Evolutionary conservation across 2,888 invertebrate genomes (phyloP).

Genomic region (Agelastica alni): DNA sequence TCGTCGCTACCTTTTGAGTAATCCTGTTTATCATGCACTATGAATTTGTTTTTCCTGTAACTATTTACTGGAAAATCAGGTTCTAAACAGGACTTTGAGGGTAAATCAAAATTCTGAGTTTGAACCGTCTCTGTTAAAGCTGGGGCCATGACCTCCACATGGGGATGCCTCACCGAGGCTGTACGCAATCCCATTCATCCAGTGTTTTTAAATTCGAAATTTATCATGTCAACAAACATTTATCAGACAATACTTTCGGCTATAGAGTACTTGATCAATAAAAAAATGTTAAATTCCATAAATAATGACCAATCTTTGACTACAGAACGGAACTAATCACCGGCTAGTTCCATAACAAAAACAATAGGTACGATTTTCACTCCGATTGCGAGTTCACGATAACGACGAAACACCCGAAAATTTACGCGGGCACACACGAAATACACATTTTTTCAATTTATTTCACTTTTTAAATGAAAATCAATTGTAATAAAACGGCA

Average conservation of each 20-base stretch:
- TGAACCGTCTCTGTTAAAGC: constrained; percentile 80
- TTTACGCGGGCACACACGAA: constrained; percentile 16
- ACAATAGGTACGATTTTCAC: constrained; percentile 24
- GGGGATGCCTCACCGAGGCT: constrained; percentile 62
- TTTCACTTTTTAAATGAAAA: constrained; percentile 28
- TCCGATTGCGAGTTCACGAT: constrained; percentile 11
- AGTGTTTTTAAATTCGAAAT: constrained; percentile 49
- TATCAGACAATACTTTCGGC: constrained; percentile 33
- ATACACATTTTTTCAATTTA: constrained; percentile 18
- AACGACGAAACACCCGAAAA: constrained; percentile 18
- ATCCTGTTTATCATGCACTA: constrained; percentile 33
- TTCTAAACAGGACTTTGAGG: constrained; percentile 47
- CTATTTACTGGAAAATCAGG: constrained; percentile 47
- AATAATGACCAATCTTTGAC: constrained; percentile 26
- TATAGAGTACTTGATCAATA: constrained; percentile 40
- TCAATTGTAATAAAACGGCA: constrained; percentile 37
- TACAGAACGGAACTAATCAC: constrained; percentile 41
- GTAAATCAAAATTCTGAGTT: constrained; percentile 58
- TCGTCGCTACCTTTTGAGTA: constrained; percentile 34
- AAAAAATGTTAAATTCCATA: constrained; percentile 34
- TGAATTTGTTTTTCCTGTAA: constrained; percentile 44
- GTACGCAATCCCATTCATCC: constrained; percentile 60
- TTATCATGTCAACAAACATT: constrained; percentile 43
- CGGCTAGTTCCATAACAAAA: constrained; percentile 49
- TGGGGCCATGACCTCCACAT: constrained; percentile 88